Percentiles rank a stretch among this genome's conserved stretches.
phyloP scores from a whole-genome alignment of 92 coral and sea anemone species.

The Parazoanthus darwini region DNA sequence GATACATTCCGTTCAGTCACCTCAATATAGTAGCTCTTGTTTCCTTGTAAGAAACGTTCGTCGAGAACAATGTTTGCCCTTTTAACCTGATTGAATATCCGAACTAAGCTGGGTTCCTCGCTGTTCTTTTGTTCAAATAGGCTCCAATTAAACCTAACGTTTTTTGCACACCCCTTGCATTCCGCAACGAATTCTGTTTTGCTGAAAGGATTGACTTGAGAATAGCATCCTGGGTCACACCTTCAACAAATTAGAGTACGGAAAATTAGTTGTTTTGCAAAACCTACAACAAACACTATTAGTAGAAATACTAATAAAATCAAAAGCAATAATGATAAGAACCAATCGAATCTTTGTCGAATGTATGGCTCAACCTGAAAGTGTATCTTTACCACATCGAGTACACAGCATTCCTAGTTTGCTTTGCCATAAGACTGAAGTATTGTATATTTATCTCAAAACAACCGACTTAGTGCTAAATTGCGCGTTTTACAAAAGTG shows the following conservation, averaged over 20 bases:
- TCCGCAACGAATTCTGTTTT: not conserved
- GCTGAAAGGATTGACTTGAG: slow-evolving; percentile 1
- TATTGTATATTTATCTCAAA: too few species aligned
- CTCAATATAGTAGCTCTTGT: not conserved
- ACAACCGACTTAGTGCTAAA: too few species aligned
- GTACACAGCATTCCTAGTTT: too few species aligned
- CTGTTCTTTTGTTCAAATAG: not conserved
- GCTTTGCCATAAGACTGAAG: too few species aligned
- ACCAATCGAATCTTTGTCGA: too few species aligned
- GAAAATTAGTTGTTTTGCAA: not conserved
- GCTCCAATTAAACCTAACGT: not conserved
- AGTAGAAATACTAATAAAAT: not conserved
- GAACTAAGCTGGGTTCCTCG: not conserved
- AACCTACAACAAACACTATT: not conserved
- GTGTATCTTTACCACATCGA: too few species aligned
- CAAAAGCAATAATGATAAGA: too few species aligned
- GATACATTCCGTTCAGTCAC: not conserved
- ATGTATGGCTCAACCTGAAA: too few species aligned
- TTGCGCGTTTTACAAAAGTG: too few species aligned
- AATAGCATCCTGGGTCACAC: not conserved
- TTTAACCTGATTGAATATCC: not conserved
- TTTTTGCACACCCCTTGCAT: not conserved
- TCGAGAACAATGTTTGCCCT: not conserved
- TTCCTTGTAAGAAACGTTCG: not conserved
- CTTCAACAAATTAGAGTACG: not conserved